phyloP scores from a whole-genome alignment of 2,888 invertebrate genomes.

The Amblyteles armatorius region DNA sequence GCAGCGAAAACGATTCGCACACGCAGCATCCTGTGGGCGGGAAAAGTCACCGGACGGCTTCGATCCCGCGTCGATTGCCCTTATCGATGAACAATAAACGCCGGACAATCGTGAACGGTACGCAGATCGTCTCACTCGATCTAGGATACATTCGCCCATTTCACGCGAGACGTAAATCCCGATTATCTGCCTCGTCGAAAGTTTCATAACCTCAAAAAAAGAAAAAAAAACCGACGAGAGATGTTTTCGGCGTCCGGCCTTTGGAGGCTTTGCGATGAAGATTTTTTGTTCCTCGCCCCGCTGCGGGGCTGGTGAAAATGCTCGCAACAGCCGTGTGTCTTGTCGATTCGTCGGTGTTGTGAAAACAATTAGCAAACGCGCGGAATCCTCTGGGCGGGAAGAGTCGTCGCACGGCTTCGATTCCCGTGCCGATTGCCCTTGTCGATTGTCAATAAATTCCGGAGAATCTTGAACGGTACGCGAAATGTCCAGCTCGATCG shows the following conservation, averaged over 20 bases:
- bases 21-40: not conserved
- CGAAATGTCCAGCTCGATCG: not conserved
- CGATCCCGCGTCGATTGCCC: not conserved
- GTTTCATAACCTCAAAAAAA: slow-evolving; percentile 37
- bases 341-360: not conserved
- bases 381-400: not conserved
- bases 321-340: too few species aligned
- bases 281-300: not conserved
- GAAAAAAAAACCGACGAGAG: too few species aligned
- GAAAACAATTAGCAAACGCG: not conserved
- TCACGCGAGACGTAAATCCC: not conserved
- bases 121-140: not conserved
- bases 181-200: not conserved
- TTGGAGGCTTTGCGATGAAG: not conserved
- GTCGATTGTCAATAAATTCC: not conserved
- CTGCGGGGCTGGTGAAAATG: not conserved
- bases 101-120: not conserved
- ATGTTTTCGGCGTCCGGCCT: not conserved
- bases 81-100: slow-evolving; percentile 14
- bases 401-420: not conserved
- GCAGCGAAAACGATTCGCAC: not conserved
- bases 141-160: not conserved
- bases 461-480: not conserved
- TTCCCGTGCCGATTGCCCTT: not conserved
- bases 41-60: not conserved